Evolutionary conservation across 2,888 invertebrate species (phyloP).

Genomic region (Sesia bembeciformis): DNA sequence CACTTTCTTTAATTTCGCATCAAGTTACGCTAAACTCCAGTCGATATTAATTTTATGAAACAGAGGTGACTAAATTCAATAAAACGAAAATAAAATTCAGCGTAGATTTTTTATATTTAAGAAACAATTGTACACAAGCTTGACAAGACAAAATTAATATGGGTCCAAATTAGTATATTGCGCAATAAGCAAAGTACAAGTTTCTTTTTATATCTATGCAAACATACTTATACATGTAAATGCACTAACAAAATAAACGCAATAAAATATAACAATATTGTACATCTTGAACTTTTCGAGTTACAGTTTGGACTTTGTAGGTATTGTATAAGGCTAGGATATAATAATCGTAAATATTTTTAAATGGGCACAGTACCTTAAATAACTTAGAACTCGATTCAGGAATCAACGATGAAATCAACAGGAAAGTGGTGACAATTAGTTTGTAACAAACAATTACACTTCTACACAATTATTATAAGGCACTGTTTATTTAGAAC

Average conservation of each 20-base stretch:
- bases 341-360: background rate
- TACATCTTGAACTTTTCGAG: background rate
- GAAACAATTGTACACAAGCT: constrained; percentile 46
- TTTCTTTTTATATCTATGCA: constrained; percentile 17
- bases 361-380: background rate
- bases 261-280: background rate
- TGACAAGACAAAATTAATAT: constrained; percentile 38
- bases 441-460: constrained; percentile 9
- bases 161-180: constrained; percentile 44
- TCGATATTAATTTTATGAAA: too few relatives aligned
- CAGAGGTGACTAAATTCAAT: background rate
- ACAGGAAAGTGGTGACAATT: constrained; percentile 8
- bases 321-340: background rate
- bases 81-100: background rate
- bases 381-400: background rate
- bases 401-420: too few relatives aligned
- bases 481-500: constrained; percentile 38
- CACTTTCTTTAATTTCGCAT: too few relatives aligned
- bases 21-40: too few relatives aligned
- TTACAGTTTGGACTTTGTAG: background rate
- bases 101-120: constrained; percentile 1
- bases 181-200: constrained; percentile 47
- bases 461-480: constrained; percentile 24
- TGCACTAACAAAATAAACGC: constrained; percentile 24
- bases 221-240: constrained; percentile 27